Evolutionary conservation across 35 echinoderm and acorn worm genomes (phyloP).

Genomic region (Ophiothrix spiculata): DNA sequence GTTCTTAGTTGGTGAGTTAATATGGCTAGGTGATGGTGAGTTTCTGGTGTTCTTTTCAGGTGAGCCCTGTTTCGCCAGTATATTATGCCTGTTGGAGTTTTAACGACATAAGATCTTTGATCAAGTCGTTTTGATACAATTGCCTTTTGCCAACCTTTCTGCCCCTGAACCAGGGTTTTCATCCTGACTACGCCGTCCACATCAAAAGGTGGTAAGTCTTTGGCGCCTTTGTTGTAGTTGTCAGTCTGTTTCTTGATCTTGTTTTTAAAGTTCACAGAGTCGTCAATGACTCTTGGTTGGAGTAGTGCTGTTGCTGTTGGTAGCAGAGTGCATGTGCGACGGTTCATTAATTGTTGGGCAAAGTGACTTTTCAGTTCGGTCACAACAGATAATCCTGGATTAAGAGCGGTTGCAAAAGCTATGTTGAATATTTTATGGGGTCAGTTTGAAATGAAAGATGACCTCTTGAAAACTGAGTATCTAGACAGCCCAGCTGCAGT

Average conservation of each 20-base stretch:
- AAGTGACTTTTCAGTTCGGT: slow-evolving; percentile 14
- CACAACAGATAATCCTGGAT: slow-evolving; percentile 34
- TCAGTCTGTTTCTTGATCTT: slow-evolving; percentile 33
- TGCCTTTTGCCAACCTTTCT: too few species aligned
- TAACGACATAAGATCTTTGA: too few species aligned
- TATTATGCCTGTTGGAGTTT: too few species aligned
- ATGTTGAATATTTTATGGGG: slow-evolving; percentile 65
- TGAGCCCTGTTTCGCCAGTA: too few species aligned
- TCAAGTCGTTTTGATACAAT: too few species aligned
- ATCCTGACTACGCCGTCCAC: too few species aligned
- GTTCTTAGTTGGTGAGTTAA: too few species aligned
- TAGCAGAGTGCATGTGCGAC: slow-evolving; percentile 50
- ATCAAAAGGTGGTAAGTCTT: slow-evolving; percentile 25
- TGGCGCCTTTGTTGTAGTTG: slow-evolving; percentile 47
- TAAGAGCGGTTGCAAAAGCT: slow-evolving; percentile 52
- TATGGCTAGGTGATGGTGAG: too few species aligned
- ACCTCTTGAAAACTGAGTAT: not conserved
- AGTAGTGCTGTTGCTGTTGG: not conserved
- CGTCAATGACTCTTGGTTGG: slow-evolving; percentile 10
- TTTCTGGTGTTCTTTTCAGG: too few species aligned
- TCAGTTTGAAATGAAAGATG: not conserved
- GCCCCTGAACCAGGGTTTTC: too few species aligned
- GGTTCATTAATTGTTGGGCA: slow-evolving; percentile 48
- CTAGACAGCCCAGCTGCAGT: not conserved
- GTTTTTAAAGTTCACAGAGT: slow-evolving; percentile 41